Conservation (phyloP, 2,797 vertebrate species). For the Macrochelys suwanniensis region DNA sequence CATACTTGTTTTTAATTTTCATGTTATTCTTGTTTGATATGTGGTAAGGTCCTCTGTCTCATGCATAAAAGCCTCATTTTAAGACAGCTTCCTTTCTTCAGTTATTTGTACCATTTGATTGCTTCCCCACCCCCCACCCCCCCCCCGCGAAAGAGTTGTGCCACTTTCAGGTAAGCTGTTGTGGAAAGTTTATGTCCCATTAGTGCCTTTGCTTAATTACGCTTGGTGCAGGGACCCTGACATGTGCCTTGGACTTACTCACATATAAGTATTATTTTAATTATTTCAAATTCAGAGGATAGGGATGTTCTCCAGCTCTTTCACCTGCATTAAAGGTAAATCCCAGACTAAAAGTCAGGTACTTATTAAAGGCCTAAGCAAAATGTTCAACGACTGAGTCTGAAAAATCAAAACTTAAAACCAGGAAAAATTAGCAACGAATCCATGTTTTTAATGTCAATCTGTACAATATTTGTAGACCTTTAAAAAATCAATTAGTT, state of each 20-base stretch:
- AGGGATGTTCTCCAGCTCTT: not conserved
- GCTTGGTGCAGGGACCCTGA: not conserved
- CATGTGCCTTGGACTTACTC: not conserved
- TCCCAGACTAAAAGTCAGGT: constrained; percentile 18
- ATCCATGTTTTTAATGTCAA: constrained; percentile 18
- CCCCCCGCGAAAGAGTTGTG: not conserved
- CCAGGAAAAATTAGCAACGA: constrained; percentile 9
- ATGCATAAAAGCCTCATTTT: not conserved
- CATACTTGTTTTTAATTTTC: not conserved
- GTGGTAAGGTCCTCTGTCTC: not conserved
- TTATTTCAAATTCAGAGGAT: not conserved
- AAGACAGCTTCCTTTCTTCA: not conserved
- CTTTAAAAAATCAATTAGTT: constrained; percentile 63
- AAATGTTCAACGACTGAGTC: not conserved
- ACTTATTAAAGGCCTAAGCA: constrained; percentile 47
- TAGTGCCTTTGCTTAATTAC: not conserved
- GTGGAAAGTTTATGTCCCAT: not conserved
- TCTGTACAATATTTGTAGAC: constrained; percentile 16
- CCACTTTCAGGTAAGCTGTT: not conserved
- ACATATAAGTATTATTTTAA: not conserved
- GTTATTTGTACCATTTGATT: fast-evolving
- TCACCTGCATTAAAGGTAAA: constrained; percentile 1
- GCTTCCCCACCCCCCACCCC: not conserved
- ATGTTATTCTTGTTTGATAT: not conserved
- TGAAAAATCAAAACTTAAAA: constrained; percentile 47